Conservation (phyloP, 2,797 vertebrate species). For the Eospalax fontanierii region DNA sequence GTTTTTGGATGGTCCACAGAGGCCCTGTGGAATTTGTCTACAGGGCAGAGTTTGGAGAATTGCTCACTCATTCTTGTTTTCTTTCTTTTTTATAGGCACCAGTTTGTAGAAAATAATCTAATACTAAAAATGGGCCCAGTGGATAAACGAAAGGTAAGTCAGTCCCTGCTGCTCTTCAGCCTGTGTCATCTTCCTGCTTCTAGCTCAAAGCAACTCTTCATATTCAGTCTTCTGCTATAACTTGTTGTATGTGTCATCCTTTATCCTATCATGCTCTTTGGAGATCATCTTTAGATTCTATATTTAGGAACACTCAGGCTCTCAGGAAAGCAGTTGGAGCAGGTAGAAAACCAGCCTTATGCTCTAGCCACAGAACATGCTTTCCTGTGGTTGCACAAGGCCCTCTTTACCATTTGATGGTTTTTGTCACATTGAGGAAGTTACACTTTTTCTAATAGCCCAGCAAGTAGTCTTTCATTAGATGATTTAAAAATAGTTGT, state of each 20-base stretch:
- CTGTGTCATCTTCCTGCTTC: not conserved
- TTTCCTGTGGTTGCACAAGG: not conserved
- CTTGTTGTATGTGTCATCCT: not conserved
- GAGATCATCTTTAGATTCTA: not conserved
- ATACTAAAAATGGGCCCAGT: conserved; percentile 99
- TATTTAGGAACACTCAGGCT: not conserved
- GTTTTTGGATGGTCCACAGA: not conserved
- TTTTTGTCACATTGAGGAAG: not conserved
- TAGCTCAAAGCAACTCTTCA: not conserved
- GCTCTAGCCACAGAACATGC: not conserved
- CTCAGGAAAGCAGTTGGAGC: not conserved
- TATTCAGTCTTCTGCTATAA: not conserved
- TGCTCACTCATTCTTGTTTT: conserved; percentile 64
- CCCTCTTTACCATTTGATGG: not conserved
- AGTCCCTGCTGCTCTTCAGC: not conserved
- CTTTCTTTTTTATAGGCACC: conserved; percentile 93
- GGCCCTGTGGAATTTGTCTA: not conserved
- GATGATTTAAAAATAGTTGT: conserved; percentile 15
- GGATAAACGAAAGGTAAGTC: conserved; percentile 98
- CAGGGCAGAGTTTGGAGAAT: not conserved
- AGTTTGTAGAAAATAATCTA: conserved; percentile 99
- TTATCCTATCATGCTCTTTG: not conserved
- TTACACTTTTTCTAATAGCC: not conserved
- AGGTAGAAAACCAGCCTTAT: not conserved
- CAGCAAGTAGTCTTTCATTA: conserved; percentile 4